Evolutionary conservation across 2,888 invertebrate genomes (phyloP).

Genomic region (Drosophila neonasuta): DNA sequence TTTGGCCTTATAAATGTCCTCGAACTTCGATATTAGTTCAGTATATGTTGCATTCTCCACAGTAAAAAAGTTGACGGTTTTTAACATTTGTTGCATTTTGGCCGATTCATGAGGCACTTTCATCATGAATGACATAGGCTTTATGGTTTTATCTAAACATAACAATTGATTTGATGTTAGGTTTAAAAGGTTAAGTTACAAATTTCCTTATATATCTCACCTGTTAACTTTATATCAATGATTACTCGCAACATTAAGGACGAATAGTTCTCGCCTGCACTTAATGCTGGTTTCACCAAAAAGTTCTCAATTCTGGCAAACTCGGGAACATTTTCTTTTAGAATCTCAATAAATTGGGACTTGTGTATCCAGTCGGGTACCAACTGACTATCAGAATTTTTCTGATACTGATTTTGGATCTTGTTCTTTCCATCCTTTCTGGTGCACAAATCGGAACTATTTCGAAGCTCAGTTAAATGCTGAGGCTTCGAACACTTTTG

Average conservation of each 20-base stretch:
- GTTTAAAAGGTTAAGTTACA: not conserved
- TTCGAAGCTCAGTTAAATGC: conserved; percentile 1
- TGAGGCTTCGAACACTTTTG: conserved; percentile 6
- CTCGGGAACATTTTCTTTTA: conserved; percentile 41
- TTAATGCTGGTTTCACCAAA: conserved; percentile 43
- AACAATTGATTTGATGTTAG: too few species aligned
- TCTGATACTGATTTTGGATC: not conserved
- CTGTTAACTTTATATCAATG: conserved; percentile 49
- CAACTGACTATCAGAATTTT: not conserved
- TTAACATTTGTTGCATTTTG: conserved; percentile 62
- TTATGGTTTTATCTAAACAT: conserved; percentile 53
- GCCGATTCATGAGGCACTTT: conserved; percentile 72
- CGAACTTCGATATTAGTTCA: conserved; percentile 66
- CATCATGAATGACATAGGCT: conserved; percentile 68
- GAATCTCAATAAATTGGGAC: conserved; percentile 49
- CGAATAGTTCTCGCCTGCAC: conserved; percentile 70
- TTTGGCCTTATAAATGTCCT: conserved; percentile 59
- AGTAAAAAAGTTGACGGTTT: conserved; percentile 65
- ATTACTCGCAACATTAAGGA: conserved; percentile 62
- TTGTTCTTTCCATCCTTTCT: not conserved
- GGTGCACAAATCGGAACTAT: too few species aligned
- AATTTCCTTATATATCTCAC: conserved; percentile 10
- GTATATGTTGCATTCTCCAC: conserved; percentile 64
- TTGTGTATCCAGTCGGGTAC: conserved; percentile 63
- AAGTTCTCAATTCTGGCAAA: conserved; percentile 53